These are phyloP conservation scores for Gadopsis bispinosus DNA, from an alignment of 2,797 vertebrate species.

Conservation along the genomic window DNA sequence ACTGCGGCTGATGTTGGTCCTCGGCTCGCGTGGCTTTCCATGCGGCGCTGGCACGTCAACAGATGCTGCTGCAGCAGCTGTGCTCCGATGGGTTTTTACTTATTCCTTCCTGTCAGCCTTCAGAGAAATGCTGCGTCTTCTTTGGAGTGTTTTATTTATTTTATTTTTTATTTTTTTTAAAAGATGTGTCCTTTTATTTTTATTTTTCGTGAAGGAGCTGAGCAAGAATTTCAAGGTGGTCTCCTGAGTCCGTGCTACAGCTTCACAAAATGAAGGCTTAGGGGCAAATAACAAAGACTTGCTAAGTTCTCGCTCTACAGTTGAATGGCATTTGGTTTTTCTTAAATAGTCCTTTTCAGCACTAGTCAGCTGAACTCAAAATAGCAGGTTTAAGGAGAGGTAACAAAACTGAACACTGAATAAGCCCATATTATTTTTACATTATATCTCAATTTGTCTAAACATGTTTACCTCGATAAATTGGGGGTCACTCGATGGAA, in stretches of 20 bases:
- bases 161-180: background rate
- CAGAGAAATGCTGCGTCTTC: conserved; percentile 2
- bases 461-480: background rate
- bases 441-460: background rate
- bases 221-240: conserved; percentile 1
- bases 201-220: conserved; percentile 1
- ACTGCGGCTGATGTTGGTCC: conserved; percentile 13
- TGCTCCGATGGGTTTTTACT: conserved; percentile 4
- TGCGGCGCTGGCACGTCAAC: conserved; percentile 22
- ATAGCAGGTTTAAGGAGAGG: background rate
- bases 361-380: background rate
- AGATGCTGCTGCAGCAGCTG: conserved; percentile 45
- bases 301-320: background rate
- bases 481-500: background rate
- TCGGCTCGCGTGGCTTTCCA: conserved; percentile 14
- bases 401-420: too few species aligned
- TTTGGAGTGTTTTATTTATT: background rate
- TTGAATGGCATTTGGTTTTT: background rate
- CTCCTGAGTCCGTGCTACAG: too few species aligned
- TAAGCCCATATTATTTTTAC: background rate
- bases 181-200: background rate
- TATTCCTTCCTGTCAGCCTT: background rate
- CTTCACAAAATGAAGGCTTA: background rate
- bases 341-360: background rate
- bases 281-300: background rate